Evolutionary conservation across 2,113 vertebrate genomes (phyloP).

Genomic region (Accipiter virgatus): DNA sequence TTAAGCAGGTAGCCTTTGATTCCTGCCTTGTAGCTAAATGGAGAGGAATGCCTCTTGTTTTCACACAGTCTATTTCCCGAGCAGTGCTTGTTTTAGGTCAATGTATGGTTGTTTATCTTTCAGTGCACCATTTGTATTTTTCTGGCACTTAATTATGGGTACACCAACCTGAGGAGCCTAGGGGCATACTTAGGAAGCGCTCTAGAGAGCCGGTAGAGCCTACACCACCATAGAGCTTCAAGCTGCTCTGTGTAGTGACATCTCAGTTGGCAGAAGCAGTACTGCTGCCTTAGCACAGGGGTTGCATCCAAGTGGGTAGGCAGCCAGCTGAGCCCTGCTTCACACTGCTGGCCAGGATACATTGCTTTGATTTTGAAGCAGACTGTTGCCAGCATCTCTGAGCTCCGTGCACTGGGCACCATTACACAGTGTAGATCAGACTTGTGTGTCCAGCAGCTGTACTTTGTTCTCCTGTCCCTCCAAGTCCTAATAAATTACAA

Average conservation of each 20-base stretch:
- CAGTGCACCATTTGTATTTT: background rate
- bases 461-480: background rate
- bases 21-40: background rate
- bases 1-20: background rate
- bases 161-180: background rate
- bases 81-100: background rate
- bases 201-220: background rate
- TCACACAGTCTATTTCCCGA: background rate
- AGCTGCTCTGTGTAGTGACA: background rate
- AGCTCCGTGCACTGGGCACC: background rate
- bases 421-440: background rate
- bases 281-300: background rate
- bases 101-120: background rate
- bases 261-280: background rate
- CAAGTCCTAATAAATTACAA: background rate
- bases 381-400: background rate
- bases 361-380: background rate
- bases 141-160: background rate
- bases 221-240: background rate
- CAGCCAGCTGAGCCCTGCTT: background rate
- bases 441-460: background rate
- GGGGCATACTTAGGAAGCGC: fast-evolving
- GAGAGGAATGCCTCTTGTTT: background rate
- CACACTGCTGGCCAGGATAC: background rate
- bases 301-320: background rate